Evolutionary conservation across 2,888 invertebrate species (phyloP).

Genomic region (Drosophila multiciliata): DNA sequence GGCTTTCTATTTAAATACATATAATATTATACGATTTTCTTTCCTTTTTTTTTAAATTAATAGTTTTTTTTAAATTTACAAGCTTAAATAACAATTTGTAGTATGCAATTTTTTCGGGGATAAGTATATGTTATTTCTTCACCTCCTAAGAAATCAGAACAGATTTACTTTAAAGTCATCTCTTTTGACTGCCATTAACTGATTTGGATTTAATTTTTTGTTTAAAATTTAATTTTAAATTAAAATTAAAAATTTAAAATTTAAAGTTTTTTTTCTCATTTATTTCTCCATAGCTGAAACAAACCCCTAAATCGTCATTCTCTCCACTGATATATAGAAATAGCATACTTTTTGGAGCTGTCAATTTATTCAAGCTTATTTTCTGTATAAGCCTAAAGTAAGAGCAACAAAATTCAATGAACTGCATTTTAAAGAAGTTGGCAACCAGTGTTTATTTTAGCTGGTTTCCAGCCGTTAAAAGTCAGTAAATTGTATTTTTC

Average conservation of each 20-base stretch:
- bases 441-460: background rate
- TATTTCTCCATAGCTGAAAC: too few species aligned
- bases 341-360: slow-evolving; percentile 3
- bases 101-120: background rate
- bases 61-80: background rate
- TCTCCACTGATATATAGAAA: too few species aligned
- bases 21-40: background rate
- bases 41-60: background rate
- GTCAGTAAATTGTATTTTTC: background rate
- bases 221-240: too few species aligned
- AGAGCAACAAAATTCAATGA: background rate
- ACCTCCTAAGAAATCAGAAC: background rate
- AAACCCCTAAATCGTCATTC: too few species aligned
- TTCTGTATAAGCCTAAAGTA: background rate
- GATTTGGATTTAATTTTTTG: slow-evolving; percentile 24
- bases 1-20: background rate
- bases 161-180: slow-evolving; percentile 29
- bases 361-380: background rate
- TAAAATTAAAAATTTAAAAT: too few species aligned
- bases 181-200: slow-evolving; percentile 37
- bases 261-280: too few species aligned
- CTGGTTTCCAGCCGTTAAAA: background rate
- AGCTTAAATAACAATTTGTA: background rate
- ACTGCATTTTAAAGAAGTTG: background rate
- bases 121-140: background rate